phyloP scores from a whole-genome alignment of 2,888 invertebrate genomes.

The Litoditis marina region DNA sequence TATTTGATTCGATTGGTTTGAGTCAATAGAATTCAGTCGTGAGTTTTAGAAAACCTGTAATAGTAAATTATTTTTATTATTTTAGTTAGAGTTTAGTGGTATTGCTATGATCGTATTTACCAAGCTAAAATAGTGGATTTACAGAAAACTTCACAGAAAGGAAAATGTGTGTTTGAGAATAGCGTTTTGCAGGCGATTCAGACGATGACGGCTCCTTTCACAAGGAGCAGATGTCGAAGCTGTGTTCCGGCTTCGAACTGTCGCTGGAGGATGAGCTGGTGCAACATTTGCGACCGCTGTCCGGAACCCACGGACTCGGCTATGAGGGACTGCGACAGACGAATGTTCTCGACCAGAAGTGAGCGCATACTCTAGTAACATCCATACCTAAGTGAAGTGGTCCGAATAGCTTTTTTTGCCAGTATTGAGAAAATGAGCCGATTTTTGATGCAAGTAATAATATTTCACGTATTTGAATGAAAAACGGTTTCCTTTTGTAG shows the following conservation, averaged over 20 bases:
- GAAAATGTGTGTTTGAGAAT: background rate
- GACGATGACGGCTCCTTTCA: conserved; percentile 66
- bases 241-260: conserved; percentile 67
- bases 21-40: conserved; percentile 9
- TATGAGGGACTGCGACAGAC: conserved; percentile 52
- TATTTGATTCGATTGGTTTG: no score
- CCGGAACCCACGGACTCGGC: conserved; percentile 38
- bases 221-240: conserved; percentile 61
- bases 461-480: no score
- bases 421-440: no score
- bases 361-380: no score
- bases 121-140: no score
- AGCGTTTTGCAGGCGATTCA: conserved; percentile 10
- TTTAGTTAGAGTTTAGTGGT: no score
- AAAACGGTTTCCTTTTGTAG: no score
- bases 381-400: background rate
- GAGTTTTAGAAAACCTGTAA: background rate
- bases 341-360: conserved; percentile 39
- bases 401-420: no score
- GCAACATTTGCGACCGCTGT: conserved; percentile 23
- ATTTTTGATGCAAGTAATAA: no score
- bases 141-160: no score
- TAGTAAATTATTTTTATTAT: background rate
- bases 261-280: conserved; percentile 75
- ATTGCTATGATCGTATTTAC: no score